These are phyloP conservation scores for Choristoneura rosaceana DNA, from an alignment of 2,888 invertebrate species.

Conservation along the genomic window DNA sequence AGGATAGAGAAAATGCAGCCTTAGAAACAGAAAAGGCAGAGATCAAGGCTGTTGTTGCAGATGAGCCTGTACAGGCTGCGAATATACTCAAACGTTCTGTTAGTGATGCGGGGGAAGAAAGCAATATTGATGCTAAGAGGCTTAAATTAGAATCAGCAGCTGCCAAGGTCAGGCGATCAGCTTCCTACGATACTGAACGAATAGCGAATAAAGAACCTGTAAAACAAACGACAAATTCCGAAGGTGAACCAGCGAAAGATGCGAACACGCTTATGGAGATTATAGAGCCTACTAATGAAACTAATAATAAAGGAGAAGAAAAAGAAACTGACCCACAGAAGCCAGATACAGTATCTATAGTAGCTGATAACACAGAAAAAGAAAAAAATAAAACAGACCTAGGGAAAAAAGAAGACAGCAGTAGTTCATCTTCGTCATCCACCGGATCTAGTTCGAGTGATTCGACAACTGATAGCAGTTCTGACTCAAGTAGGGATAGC, in stretches of 20 bases:
- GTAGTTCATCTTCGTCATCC: slow-evolving; percentile 73
- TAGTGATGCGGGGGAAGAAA: slow-evolving; percentile 79
- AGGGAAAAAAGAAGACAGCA: slow-evolving; percentile 65
- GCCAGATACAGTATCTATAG: slow-evolving; percentile 46
- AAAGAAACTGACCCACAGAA: slow-evolving; percentile 45
- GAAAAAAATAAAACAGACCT: slow-evolving; percentile 13
- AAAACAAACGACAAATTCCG: slow-evolving; percentile 48
- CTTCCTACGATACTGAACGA: slow-evolving; percentile 78
- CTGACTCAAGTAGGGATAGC: slow-evolving; percentile 83
- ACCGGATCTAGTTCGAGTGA: slow-evolving; percentile 86
- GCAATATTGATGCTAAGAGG: slow-evolving; percentile 72
- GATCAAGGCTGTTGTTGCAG: slow-evolving; percentile 47
- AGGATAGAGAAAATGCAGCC: slow-evolving; percentile 54
- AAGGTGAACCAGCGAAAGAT: slow-evolving; percentile 45
- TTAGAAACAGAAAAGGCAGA: slow-evolving; percentile 58
- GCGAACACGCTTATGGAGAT: slow-evolving; percentile 42
- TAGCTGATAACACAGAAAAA: slow-evolving; percentile 55
- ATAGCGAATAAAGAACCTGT: slow-evolving; percentile 55
- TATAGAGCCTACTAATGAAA: slow-evolving; percentile 44
- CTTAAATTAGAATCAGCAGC: slow-evolving; percentile 75
- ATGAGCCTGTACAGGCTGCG: slow-evolving; percentile 70
- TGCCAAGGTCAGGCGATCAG: slow-evolving; percentile 77
- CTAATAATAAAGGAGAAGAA: slow-evolving; percentile 44
- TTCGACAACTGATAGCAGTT: slow-evolving; percentile 81
- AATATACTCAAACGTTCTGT: slow-evolving; percentile 80